Percentiles rank a stretch among this genome's conserved stretches.
Conservation (phyloP, 2,888 invertebrate species). For the Microchrysa polita region DNA sequence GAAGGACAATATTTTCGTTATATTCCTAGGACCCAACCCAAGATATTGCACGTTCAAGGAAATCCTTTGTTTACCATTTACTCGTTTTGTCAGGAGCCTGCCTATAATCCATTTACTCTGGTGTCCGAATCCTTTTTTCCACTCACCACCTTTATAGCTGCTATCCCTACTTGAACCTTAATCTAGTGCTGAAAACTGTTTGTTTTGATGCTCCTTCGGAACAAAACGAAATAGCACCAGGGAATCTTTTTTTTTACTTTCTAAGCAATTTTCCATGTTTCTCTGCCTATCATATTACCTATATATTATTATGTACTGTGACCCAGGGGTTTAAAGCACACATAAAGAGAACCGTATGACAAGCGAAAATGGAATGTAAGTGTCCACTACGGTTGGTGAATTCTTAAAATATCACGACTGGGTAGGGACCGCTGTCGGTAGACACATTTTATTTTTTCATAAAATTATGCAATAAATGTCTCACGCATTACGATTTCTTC, state of each 20-base stretch:
- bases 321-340: not conserved
- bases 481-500: constrained; percentile 16
- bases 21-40: too few species aligned
- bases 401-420: not conserved
- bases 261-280: constrained; percentile 15
- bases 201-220: not conserved
- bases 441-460: not conserved
- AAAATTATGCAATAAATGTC: constrained; percentile 37
- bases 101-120: not conserved
- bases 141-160: constrained; percentile 13
- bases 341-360: constrained; percentile 6
- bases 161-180: constrained; percentile 3
- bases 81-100: not conserved
- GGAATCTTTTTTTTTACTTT: constrained; percentile 28
- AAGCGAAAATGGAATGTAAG: constrained; percentile 22
- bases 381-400: not conserved
- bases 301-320: constrained; percentile 10
- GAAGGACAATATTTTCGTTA: too few species aligned
- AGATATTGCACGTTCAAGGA: too few species aligned
- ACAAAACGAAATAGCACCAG: constrained; percentile 26
- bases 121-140: constrained; percentile 4
- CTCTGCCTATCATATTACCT: constrained; percentile 11
- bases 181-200: constrained; percentile 3
- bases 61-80: too few species aligned
- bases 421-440: not conserved